phyloP scores from a whole-genome alignment of 2,797 vertebrate genomes.

The Pteropus rufus region DNA sequence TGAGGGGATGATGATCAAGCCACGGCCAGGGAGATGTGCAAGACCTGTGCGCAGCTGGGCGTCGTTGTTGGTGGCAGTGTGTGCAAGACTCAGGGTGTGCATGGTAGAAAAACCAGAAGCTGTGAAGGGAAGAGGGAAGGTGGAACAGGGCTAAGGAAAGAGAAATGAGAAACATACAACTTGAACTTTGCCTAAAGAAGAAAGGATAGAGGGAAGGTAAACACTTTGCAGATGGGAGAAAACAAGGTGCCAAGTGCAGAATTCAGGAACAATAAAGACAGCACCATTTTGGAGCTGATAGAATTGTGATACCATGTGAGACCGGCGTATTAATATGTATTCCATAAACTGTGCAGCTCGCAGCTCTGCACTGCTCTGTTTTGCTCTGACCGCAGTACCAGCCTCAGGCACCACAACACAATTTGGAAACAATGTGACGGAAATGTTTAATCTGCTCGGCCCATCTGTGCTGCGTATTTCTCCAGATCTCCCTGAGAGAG shows the following conservation, averaged over 20 bases:
- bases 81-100: background rate
- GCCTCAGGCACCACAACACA: constrained; percentile 90
- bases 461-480: constrained; percentile 93
- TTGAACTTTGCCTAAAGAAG: constrained; percentile 41
- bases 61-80: background rate
- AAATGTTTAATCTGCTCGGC: constrained; percentile 93
- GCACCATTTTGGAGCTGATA: constrained; percentile 64
- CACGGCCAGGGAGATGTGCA: background rate
- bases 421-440: constrained; percentile 93
- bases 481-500: constrained; percentile 93
- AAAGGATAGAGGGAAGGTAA: constrained; percentile 56
- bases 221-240: constrained; percentile 24
- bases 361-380: constrained; percentile 74
- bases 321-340: constrained; percentile 81
- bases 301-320: constrained; percentile 75
- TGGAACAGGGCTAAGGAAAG: background rate
- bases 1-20: background rate
- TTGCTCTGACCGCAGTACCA: constrained; percentile 85
- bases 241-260: constrained; percentile 39
- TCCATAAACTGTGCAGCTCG: constrained; percentile 75
- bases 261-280: constrained; percentile 71
- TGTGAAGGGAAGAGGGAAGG: background rate
- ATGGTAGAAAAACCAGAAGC: background rate
- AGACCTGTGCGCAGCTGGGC: constrained; percentile 39
- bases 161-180: background rate